These are phyloP conservation scores for Crambe crambe DNA, from an alignment of 37 sponge, comb jelly and placozoan species.

Conservation along the genomic window DNA sequence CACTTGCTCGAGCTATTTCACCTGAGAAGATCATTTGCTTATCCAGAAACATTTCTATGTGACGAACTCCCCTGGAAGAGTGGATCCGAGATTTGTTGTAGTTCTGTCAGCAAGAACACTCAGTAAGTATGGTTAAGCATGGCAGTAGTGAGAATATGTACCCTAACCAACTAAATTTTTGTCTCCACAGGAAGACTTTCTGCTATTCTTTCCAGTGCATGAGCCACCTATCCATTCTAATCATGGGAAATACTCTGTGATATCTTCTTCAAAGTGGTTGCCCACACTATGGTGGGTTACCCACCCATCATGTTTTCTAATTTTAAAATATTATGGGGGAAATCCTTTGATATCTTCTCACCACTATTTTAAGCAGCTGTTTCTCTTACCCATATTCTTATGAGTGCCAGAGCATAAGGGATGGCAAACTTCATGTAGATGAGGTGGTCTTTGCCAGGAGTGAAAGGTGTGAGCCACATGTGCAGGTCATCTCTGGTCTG, in stretches of 20 bases:
- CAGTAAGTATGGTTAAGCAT: background rate
- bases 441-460: constrained; percentile 71
- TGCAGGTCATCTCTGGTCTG: constrained; percentile 95
- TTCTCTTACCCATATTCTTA: constrained; percentile 96
- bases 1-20: constrained; percentile 71
- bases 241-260: no score
- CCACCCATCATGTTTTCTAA: no score
- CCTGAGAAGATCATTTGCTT: constrained; percentile 80
- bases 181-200: no score
- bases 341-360: no score
- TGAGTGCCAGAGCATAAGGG: constrained; percentile 68
- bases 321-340: no score
- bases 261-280: no score
- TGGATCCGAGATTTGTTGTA: constrained; percentile 99
- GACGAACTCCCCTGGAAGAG: constrained; percentile 88
- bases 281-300: no score
- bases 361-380: background rate
- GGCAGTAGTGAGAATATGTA: background rate
- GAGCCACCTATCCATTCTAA: background rate
- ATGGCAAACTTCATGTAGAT: constrained; percentile 61
- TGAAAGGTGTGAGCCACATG: constrained; percentile 99
- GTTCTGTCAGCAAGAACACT: constrained; percentile 62
- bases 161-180: no score
- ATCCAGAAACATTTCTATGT: constrained; percentile 84
- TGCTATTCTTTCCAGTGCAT: background rate